phyloP scores from a whole-genome alignment of 2,888 invertebrate genomes.

The Chymomyza fuscimana region DNA sequence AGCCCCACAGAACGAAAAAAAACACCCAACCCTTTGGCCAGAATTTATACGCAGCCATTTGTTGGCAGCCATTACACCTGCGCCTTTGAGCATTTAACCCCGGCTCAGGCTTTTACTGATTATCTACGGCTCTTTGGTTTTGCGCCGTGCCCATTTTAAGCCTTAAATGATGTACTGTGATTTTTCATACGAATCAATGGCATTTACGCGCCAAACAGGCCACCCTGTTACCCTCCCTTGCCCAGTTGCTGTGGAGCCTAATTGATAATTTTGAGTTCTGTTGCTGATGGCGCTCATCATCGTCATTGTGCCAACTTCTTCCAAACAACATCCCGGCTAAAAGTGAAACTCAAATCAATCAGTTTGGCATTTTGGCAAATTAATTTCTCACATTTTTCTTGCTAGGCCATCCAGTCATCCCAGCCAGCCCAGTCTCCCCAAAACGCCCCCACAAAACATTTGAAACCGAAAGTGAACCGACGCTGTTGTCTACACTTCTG shows the following conservation, averaged over 20 bases:
- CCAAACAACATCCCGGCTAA: not conserved
- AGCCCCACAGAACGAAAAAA: not conserved
- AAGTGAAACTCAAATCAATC: slow-evolving; percentile 53
- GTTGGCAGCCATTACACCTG: slow-evolving; percentile 51
- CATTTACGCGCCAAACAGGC: slow-evolving; percentile 5
- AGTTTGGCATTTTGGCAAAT: slow-evolving; percentile 63
- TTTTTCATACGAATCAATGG: slow-evolving; percentile 65
- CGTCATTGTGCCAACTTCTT: not conserved
- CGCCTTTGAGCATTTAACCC: slow-evolving; percentile 35
- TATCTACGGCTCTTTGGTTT: slow-evolving; percentile 28
- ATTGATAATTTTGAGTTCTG: slow-evolving; percentile 56
- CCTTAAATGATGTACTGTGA: slow-evolving; percentile 62
- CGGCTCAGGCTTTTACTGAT: slow-evolving; percentile 32
- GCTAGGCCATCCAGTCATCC: not conserved
- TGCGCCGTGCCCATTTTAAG: slow-evolving; percentile 27
- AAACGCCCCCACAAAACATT: not conserved
- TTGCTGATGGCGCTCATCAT: slow-evolving; percentile 20
- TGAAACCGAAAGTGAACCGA: not conserved
- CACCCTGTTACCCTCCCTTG: not conserved
- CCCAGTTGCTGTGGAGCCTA: slow-evolving; percentile 34
- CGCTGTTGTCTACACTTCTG: slow-evolving; percentile 3
- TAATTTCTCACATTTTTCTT: slow-evolving; percentile 66
- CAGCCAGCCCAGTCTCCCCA: not conserved
- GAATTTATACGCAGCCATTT: slow-evolving; percentile 43
- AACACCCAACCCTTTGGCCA: not conserved